phyloP scores from a whole-genome alignment of 2,888 invertebrate species.

The Melitaea athalia region DNA sequence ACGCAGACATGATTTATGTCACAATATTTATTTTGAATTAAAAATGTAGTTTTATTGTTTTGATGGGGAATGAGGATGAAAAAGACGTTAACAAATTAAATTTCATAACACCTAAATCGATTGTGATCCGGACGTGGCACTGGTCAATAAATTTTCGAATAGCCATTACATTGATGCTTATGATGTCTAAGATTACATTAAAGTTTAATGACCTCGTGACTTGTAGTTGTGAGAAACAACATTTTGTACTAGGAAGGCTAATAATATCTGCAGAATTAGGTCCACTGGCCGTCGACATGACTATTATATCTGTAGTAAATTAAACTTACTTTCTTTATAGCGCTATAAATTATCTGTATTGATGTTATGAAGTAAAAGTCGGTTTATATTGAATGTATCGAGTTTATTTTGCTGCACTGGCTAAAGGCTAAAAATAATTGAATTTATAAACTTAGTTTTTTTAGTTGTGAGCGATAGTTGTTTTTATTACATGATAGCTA shows the following conservation, averaged over 20 bases:
- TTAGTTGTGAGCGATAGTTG: conserved; percentile 34
- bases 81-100: conserved; percentile 1
- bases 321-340: conserved; percentile 44
- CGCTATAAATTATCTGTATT: conserved; percentile 44
- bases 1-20: no score
- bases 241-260: conserved; percentile 54
- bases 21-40: no score
- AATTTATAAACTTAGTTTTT: conserved; percentile 12
- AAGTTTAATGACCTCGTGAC: conserved; percentile 53
- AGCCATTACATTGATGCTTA: conserved; percentile 19
- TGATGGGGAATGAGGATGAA: background rate
- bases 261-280: conserved; percentile 57
- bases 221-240: conserved; percentile 42
- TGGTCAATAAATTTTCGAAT: conserved; percentile 7
- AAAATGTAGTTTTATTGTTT: no score
- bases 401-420: background rate
- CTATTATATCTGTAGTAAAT: conserved; percentile 45
- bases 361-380: conserved; percentile 1
- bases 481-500: conserved; percentile 21
- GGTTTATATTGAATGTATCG: conserved; percentile 3
- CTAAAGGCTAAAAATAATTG: background rate
- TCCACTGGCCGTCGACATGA: conserved; percentile 45
- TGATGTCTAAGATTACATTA: conserved; percentile 38
- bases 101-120: background rate
- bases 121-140: conserved; percentile 12